phyloP scores from a whole-genome alignment of 2,888 invertebrate genomes.

The Reticulitermes lucifugus region DNA sequence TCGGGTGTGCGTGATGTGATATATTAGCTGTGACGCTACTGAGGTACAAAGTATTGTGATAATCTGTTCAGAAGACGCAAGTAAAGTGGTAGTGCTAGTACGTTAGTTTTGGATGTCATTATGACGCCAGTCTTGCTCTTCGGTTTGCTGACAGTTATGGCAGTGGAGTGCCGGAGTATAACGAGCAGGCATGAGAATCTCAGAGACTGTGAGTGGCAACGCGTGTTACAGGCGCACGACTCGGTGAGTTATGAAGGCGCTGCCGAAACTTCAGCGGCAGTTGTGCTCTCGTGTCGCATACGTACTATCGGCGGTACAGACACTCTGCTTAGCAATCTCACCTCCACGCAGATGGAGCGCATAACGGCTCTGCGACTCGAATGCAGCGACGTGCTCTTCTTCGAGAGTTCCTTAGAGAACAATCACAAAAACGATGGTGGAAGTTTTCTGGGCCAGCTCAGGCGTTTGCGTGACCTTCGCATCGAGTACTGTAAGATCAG shows the following conservation, averaged over 20 bases:
- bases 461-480: conserved; percentile 74
- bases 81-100: neutral
- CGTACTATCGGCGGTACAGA: conserved; percentile 79
- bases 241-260: conserved; percentile 63
- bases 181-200: conserved; percentile 67
- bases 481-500: conserved; percentile 84
- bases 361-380: conserved; percentile 76
- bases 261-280: conserved; percentile 65
- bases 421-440: conserved; percentile 37
- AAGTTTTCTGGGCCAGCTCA: conserved; percentile 70
- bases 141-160: neutral
- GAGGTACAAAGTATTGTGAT: no score
- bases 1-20: neutral
- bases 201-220: conserved; percentile 78
- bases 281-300: conserved; percentile 70
- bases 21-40: no score
- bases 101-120: neutral
- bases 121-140: conserved; percentile 22
- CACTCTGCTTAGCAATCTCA: conserved; percentile 76
- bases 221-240: conserved; percentile 67
- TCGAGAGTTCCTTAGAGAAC: conserved; percentile 74
- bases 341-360: conserved; percentile 75
- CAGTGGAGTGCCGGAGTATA: conserved; percentile 46
- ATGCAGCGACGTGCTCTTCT: conserved; percentile 81
- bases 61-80: no score